Evolutionary conservation across 2,113 vertebrate species (phyloP).

Genomic region (Myrmophylax atrothorax): DNA sequence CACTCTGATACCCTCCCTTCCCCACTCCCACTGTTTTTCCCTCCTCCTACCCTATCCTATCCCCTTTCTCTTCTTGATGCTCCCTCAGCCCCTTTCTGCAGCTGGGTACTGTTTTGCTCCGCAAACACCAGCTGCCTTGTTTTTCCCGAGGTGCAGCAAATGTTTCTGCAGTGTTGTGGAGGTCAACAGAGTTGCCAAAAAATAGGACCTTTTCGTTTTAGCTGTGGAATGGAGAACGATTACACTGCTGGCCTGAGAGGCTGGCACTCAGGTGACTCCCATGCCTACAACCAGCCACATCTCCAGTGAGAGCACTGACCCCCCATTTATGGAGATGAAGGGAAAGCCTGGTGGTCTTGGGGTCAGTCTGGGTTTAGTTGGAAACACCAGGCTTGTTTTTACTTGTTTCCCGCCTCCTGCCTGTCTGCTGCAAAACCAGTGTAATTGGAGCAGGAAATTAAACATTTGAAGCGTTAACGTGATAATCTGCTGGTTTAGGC

Average conservation of each 20-base stretch:
- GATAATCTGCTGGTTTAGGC: constrained; percentile 56
- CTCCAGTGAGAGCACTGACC: rapidly evolving
- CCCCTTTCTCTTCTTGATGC: neutral
- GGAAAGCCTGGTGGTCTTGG: neutral
- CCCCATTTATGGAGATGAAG: rapidly evolving
- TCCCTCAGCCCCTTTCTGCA: neutral
- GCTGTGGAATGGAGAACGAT: neutral
- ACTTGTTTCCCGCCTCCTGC: neutral
- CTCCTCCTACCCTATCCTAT: neutral
- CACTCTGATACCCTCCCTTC: neutral
- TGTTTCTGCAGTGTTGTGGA: neutral
- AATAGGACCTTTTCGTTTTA: constrained; percentile 17
- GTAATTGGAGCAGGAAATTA: constrained; percentile 62
- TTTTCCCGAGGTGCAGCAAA: neutral
- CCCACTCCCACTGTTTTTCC: neutral
- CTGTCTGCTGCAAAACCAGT: constrained; percentile 1
- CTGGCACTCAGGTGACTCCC: neutral
- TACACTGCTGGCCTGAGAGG: neutral
- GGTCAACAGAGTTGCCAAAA: rapidly evolving
- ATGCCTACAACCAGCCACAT: neutral
- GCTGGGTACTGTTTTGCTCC: neutral
- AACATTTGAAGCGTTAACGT: constrained; percentile 53
- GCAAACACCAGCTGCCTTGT: neutral
- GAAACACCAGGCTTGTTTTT: neutral
- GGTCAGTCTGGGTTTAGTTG: neutral